Conservation (phyloP, 2,888 invertebrate species). For the Liopterus haemorrhoidalis region DNA sequence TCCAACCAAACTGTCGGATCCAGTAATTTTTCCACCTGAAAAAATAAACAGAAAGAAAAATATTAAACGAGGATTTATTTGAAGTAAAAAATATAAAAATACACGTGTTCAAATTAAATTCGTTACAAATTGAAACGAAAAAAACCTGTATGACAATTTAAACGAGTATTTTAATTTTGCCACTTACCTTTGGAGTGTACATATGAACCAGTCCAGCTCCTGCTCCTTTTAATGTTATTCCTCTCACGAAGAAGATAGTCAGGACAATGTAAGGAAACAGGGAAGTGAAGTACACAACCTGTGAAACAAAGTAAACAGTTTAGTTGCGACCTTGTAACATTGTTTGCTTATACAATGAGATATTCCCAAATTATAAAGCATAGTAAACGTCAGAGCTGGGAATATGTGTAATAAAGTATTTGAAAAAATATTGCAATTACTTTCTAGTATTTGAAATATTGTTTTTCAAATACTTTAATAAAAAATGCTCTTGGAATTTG, state of each 20-base stretch:
- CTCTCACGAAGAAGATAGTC: slow-evolving; percentile 89
- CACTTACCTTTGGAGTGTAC: slow-evolving; percentile 82
- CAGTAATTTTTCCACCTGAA: slow-evolving; percentile 73
- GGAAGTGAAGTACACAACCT: slow-evolving; percentile 94
- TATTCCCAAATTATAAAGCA: too few species aligned
- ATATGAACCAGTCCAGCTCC: slow-evolving; percentile 80
- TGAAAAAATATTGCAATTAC: too few species aligned
- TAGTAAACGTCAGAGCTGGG: too few species aligned
- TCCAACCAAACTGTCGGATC: slow-evolving; percentile 92
- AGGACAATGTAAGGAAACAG: slow-evolving; percentile 91
- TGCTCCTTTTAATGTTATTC: slow-evolving; percentile 82
- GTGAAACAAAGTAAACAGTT: slow-evolving; percentile 39
- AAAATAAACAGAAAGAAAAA: slow-evolving; percentile 26
- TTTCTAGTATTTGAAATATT: too few species aligned
- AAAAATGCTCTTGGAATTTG: too few species aligned
- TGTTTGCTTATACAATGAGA: neutral
- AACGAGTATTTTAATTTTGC: slow-evolving; percentile 2
- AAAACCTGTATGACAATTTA: neutral
- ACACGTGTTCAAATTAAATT: too few species aligned
- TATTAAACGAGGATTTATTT: neutral
- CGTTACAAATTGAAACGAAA: too few species aligned
- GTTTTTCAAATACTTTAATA: too few species aligned
- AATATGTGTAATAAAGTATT: too few species aligned
- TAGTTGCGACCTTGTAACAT: neutral
- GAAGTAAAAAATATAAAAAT: neutral